Evolutionary conservation across 2,797 vertebrate genomes (phyloP), one percentile per base, ranked within the genome.

Genomic region (Adrianichthys oophorus): DNA sequence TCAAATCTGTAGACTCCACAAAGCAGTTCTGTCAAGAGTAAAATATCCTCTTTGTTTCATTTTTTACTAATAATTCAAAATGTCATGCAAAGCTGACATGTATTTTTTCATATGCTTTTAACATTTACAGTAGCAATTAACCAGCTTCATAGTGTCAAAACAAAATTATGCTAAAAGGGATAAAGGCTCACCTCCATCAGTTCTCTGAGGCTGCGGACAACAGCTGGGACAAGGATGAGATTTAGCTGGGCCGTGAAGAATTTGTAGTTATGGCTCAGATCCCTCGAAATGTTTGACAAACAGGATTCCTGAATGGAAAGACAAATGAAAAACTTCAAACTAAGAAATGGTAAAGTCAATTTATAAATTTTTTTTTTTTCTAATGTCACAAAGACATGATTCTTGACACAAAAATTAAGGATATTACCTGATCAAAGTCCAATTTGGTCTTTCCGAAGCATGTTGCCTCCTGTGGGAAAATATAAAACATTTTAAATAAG

Each of bases 1-100:
- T 13, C 15, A 54, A 2, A 4, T 58, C 56, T 15, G 43, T 43
- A 61, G 78, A 23, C 49, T 14, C 8, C 1, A 16, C 1, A 19
- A 90, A 88, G 64, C 91, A 92, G 32, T 69, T 76, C 92, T 93
- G 79, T 85, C 44, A 29, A 70, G 29, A 63, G 53, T 0, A 76
- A 63, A 79, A 12, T 0, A 32, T 19, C 0, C n/a, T 16, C 4
- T 58, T 50, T 1, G 5, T 50, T 37, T 37, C 32, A 13, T 12
- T 37, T 37, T 37, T 37, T 37, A 37, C 32, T 13, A 37, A 12
- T 4, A 37, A 13, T 37, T 10, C 10, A 3, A 12, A 3, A 29
- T 29, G 7, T 29, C 7, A 7, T 6, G 26, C 26, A 21, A 21
- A 21, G 3, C 19, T 7, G 7, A 26, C 26, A 13, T 37, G 10